Evolutionary conservation across 92 coral and sea anemone species (phyloP).

Genomic region (Metridium senile): DNA sequence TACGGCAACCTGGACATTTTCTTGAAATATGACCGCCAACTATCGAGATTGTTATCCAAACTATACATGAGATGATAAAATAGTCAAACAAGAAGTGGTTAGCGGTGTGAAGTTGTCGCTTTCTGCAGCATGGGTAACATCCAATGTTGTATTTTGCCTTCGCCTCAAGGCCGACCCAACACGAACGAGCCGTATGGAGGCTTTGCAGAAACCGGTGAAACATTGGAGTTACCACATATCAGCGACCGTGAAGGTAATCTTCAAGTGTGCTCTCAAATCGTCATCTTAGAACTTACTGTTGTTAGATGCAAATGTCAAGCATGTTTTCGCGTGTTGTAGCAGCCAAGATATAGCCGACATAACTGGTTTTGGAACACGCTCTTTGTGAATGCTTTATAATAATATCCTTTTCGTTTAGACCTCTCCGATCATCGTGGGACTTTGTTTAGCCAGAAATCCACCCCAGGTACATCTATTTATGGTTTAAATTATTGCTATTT

Average conservation of each 20-base stretch:
- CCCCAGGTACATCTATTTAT: conserved; percentile 48
- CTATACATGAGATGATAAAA: conserved; percentile 27
- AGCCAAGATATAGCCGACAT: conserved; percentile 7
- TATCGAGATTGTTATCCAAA: conserved; percentile 47
- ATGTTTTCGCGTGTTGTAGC: conserved; percentile 9
- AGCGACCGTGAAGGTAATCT: conserved; percentile 96
- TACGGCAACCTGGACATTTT: conserved; percentile 28
- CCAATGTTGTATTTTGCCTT: conserved; percentile 93
- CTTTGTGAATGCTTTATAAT: neutral
- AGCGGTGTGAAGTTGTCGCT: conserved; percentile 17
- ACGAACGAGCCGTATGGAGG: conserved; percentile 82
- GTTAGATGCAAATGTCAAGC: conserved; percentile 11
- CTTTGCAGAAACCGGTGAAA: conserved; percentile 63
- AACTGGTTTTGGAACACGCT: conserved; percentile 23
- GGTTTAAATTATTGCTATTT: conserved; percentile 8
- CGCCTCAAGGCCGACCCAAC: conserved; percentile 81
- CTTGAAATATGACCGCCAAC: conserved; percentile 15
- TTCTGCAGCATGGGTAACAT: conserved; percentile 89
- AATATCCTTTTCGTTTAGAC: conserved; percentile 54
- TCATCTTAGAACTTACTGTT: conserved; percentile 5
- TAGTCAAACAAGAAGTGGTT: conserved; percentile 12
- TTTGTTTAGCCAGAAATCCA: conserved; percentile 81
- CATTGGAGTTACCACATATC: conserved; percentile 92
- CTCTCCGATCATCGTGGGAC: conserved; percentile 97
- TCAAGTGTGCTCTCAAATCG: conserved; percentile 15